Percentiles rank a stretch among this genome's conserved stretches.
These are phyloP conservation scores for Eulemur macaco DNA, from an alignment of 2,113 vertebrate genomes.

Conservation along the genomic window DNA sequence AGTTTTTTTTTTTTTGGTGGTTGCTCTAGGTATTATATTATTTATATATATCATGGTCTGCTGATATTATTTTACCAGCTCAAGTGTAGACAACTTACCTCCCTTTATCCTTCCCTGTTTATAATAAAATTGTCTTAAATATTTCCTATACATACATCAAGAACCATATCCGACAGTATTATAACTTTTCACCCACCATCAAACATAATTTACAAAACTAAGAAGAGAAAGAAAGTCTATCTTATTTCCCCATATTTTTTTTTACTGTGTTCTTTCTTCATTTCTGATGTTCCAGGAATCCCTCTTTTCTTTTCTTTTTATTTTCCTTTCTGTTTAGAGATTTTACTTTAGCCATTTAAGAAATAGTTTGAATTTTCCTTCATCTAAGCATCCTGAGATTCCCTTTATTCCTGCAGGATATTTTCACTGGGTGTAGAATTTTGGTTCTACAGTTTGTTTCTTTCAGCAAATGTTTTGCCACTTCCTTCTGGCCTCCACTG, in stretches of 20 bases:
- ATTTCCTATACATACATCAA: neutral
- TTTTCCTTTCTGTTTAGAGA: neutral
- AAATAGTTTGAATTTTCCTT: neutral
- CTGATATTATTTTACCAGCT: neutral
- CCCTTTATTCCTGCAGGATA: neutral
- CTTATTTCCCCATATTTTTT: neutral
- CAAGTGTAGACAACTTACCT: neutral
- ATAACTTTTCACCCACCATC: neutral
- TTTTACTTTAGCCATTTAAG: neutral
- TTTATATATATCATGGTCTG: neutral
- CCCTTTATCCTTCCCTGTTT: neutral
- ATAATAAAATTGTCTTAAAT: neutral
- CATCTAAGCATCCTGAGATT: neutral
- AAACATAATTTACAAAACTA: neutral
- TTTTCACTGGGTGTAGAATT: neutral
- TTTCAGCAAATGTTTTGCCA: neutral
- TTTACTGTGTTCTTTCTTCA: neutral
- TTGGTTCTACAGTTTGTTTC: neutral
- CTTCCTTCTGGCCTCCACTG: neutral
- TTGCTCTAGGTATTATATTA: neutral
- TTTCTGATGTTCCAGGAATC: neutral
- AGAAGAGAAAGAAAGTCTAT: neutral
- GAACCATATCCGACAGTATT: neutral
- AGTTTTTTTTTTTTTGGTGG: neutral
- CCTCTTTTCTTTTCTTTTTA: neutral